Evolutionary conservation across 2,888 invertebrate species (phyloP).

Genomic region (Idaea straminata): DNA sequence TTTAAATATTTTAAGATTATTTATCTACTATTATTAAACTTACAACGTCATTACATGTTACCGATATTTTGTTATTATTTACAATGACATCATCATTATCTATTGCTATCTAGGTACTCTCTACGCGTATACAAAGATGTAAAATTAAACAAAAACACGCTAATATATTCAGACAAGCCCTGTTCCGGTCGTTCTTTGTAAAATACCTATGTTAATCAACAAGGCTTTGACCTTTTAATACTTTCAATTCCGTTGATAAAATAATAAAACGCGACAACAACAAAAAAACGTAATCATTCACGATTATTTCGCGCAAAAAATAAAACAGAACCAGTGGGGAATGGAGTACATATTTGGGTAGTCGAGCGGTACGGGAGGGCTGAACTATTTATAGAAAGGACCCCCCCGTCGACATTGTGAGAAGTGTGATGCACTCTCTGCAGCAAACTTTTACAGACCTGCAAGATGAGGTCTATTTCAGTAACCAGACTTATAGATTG

Average conservation of each 20-base stretch:
- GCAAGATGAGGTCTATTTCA: constrained; percentile 1
- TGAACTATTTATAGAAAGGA: constrained; percentile 42
- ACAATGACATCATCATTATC: too few species aligned
- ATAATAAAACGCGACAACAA: not conserved
- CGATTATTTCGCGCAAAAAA: constrained; percentile 2
- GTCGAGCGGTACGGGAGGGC: constrained; percentile 35
- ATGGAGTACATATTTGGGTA: constrained; percentile 24
- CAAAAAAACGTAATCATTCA: not conserved
- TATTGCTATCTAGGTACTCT: too few species aligned
- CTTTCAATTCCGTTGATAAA: not conserved
- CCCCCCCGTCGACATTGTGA: constrained; percentile 31
- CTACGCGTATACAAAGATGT: too few species aligned
- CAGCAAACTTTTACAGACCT: constrained; percentile 14
- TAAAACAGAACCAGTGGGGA: not conserved
- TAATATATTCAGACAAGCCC: too few species aligned
- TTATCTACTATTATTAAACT: too few species aligned
- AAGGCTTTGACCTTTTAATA: too few species aligned
- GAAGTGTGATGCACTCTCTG: constrained; percentile 24
- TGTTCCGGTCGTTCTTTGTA: too few species aligned
- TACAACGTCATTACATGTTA: too few species aligned
- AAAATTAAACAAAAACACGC: too few species aligned
- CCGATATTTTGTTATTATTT: too few species aligned
- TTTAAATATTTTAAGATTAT: too few species aligned
- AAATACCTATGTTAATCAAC: too few species aligned
- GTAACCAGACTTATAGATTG: not conserved